Conservation (phyloP, 2,888 invertebrate genomes). For the Drosophila picticornis region DNA sequence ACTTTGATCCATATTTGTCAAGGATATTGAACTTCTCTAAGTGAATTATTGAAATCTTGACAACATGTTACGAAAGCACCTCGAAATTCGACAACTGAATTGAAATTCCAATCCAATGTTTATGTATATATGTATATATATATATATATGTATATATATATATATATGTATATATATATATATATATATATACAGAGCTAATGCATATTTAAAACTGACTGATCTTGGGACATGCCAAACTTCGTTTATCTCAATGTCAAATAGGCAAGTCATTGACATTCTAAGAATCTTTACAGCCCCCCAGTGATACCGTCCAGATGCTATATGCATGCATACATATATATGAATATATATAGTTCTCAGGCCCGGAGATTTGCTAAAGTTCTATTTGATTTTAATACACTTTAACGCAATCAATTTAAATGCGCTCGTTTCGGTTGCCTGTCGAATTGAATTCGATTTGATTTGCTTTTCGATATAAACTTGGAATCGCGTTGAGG, state of each 20-base stretch:
- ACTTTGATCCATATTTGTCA: background rate
- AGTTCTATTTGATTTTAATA: conserved; percentile 75
- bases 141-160: background rate
- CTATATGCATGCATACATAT: background rate
- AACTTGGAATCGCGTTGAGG: conserved; percentile 20
- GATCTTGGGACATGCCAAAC: conserved; percentile 54
- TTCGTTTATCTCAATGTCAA: conserved; percentile 64
- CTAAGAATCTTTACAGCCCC: conserved; percentile 24
- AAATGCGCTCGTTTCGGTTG: conserved; percentile 76
- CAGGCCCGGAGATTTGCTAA: conserved; percentile 41
- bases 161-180: background rate
- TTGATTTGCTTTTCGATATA: conserved; percentile 73
- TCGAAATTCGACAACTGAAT: background rate
- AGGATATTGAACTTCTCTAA: background rate
- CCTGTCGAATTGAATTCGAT: conserved; percentile 75
- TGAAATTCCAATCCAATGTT: background rate
- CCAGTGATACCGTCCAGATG: conserved; percentile 9
- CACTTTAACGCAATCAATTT: conserved; percentile 78
- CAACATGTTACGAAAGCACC: background rate
- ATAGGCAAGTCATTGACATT: conserved; percentile 50
- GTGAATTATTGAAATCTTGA: background rate
- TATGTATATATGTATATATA: background rate
- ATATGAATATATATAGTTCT: background rate
- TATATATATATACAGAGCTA: background rate
- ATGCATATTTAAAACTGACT: conserved; percentile 5